phyloP scores from a whole-genome alignment of 2,797 vertebrate genomes.

The Liasis olivaceus region DNA sequence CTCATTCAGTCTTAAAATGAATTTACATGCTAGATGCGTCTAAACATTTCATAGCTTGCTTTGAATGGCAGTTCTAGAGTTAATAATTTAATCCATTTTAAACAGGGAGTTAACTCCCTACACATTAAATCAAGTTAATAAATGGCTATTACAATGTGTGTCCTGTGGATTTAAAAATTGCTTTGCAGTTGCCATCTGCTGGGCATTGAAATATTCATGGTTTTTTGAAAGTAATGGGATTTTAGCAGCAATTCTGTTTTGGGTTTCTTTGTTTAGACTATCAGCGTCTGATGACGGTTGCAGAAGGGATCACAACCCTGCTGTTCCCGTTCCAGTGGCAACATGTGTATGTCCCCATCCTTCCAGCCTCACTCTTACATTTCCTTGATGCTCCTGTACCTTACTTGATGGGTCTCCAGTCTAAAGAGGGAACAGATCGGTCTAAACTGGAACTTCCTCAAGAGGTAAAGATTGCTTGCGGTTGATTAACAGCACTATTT shows the following conservation, averaged over 20 bases:
- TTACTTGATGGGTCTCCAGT: slow-evolving; percentile 95
- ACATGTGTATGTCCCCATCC: slow-evolving; percentile 95
- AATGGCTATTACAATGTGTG: neutral
- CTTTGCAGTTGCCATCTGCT: slow-evolving; percentile 25
- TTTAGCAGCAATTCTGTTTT: neutral
- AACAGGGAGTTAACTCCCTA: neutral
- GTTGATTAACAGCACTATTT: neutral
- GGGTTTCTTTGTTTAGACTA: slow-evolving; percentile 80
- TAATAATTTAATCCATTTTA: slow-evolving; percentile 36
- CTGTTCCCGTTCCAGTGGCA: slow-evolving; percentile 99
- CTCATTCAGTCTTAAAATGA: slow-evolving; percentile 33
- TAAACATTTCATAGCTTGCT: slow-evolving; percentile 31
- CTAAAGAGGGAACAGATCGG: slow-evolving; percentile 89
- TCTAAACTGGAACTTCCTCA: slow-evolving; percentile 94
- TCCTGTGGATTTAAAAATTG: slow-evolving; percentile 4
- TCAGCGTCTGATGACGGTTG: slow-evolving; percentile 95
- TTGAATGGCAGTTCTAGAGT: neutral
- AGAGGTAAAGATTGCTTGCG: slow-evolving; percentile 81
- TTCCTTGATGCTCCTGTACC: slow-evolving; percentile 97
- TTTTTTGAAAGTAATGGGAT: neutral
- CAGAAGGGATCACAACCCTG: slow-evolving; percentile 89
- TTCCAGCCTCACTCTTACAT: slow-evolving; percentile 91
- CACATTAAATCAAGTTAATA: slow-evolving; percentile 12
- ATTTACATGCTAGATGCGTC: slow-evolving; percentile 22
- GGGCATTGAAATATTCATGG: neutral